Evolutionary conservation across 2,797 vertebrate genomes (phyloP).

Genomic region (Parambassis ranga): DNA sequence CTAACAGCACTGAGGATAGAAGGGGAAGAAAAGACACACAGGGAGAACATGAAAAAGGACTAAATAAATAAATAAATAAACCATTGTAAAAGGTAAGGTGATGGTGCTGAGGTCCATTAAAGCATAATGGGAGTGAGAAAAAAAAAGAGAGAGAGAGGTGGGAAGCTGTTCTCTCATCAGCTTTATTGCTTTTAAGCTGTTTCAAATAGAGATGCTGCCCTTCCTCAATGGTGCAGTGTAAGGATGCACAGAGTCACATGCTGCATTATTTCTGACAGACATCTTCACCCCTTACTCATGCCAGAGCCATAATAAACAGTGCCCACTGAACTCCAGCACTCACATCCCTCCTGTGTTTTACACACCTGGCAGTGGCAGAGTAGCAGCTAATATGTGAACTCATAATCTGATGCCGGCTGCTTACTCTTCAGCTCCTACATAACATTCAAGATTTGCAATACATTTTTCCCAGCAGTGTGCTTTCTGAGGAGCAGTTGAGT

Average conservation of each 20-base stretch:
- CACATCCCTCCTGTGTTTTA: background rate
- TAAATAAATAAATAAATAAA: constrained; percentile 1
- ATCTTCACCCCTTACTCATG: background rate
- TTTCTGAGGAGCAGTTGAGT: too few relatives aligned
- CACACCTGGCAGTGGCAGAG: background rate
- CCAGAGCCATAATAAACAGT: background rate
- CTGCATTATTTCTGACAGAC: background rate
- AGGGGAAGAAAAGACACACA: constrained; percentile 15
- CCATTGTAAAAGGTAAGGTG: background rate
- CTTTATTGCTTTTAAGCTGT: constrained; percentile 1
- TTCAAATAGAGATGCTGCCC: background rate
- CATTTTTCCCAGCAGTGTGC: background rate
- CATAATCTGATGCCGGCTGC: background rate
- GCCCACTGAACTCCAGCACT: background rate
- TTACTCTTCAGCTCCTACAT: background rate
- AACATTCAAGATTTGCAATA: background rate
- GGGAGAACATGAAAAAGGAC: constrained; percentile 11
- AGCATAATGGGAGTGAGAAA: constrained; percentile 2
- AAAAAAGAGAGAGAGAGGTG: constrained; percentile 1
- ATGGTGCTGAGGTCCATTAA: background rate
- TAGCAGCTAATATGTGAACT: background rate
- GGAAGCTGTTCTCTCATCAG: constrained; percentile 4
- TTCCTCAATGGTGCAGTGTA: background rate
- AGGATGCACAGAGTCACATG: background rate
- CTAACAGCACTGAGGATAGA: background rate